Conservation (phyloP, 2,888 invertebrate genomes). For the Drosophila cyrtoloma region DNA sequence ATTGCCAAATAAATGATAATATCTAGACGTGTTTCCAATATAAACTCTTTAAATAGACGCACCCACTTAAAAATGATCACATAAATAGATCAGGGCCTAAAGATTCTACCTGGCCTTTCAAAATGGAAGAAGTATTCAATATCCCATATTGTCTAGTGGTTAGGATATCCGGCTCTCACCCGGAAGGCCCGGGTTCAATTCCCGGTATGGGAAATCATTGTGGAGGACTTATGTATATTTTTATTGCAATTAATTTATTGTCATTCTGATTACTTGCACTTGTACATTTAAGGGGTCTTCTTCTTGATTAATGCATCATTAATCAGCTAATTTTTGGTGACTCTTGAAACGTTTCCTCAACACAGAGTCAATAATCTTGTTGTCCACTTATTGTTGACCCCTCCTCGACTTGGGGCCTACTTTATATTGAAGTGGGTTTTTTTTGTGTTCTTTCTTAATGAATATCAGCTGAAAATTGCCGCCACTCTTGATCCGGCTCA, state of each 20-base stretch:
- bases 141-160: conserved; percentile 86
- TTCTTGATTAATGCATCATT: conserved; percentile 43
- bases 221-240: conserved; percentile 1
- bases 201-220: conserved; percentile 92
- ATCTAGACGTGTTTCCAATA: neutral
- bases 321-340: conserved; percentile 26
- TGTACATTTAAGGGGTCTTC: conserved; percentile 7
- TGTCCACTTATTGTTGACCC: conserved; percentile 46
- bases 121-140: conserved; percentile 1
- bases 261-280: conserved; percentile 14
- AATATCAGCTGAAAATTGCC: conserved; percentile 32
- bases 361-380: conserved; percentile 18
- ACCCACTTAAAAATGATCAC: neutral
- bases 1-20: neutral
- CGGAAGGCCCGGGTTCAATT: conserved; percentile 92
- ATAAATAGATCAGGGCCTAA: neutral
- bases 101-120: neutral
- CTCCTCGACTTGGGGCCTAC: conserved; percentile 25
- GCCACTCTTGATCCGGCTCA: conserved; percentile 66
- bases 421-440: conserved; percentile 45
- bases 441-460: conserved; percentile 28
- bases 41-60: neutral
- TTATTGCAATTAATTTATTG: conserved; percentile 28
- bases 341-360: conserved; percentile 23
- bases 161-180: conserved; percentile 86